Base-by-base conservation (phyloP, 2,888 invertebrate species). In the Torymus tubicola region DNA sequence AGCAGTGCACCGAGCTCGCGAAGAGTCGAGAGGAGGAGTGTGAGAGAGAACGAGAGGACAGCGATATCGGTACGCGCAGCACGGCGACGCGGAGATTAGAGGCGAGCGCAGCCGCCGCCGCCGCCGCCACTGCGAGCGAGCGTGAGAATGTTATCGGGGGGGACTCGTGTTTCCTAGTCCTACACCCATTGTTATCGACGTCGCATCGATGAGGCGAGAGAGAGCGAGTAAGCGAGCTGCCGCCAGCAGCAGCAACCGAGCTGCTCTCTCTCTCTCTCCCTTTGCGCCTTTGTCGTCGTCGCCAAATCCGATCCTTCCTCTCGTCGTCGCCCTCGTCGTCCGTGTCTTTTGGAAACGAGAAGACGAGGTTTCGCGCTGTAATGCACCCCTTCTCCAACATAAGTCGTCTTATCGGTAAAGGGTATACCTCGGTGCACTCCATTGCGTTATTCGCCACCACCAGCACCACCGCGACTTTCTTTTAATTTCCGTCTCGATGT, bases 71-170 rank as follows among this genome's bases (percentile, higher is more conserved):
- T 63, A n/a, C 10, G 31, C 12, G 69, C 69, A 12, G 24, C 58
- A 16, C 18, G 18, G 5, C 18, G 42, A 42, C 42, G 42, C 42
- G 42, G 42, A 69, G 70, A 57, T 53, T 53, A 55, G 21, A 53
- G 53, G 60, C 13, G 18, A 64, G 42, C 53, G 1, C 50, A 53
- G 64, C 2, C 50, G 53, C 63, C 13, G 42, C 42, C 42, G 8
- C 10, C 42, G 8, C 10, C 16, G 70, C 55, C n/a, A n/a, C 18
- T n/a, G 21, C 52, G 60, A 63, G 58, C 31, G 65, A 72, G 68
- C 72, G 74, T 68, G 70, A 80, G 80, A 76, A 80, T 57, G 78
- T 70, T 81, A 81, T 81, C 81, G 74, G 42, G 42, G 31, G 42
- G 42, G 76, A 74, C 60, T 74, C 78, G 69, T 81, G 78, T 73